phyloP scores from a whole-genome alignment of 2,113 vertebrate genomes.

The Syngnathus scovelli region DNA sequence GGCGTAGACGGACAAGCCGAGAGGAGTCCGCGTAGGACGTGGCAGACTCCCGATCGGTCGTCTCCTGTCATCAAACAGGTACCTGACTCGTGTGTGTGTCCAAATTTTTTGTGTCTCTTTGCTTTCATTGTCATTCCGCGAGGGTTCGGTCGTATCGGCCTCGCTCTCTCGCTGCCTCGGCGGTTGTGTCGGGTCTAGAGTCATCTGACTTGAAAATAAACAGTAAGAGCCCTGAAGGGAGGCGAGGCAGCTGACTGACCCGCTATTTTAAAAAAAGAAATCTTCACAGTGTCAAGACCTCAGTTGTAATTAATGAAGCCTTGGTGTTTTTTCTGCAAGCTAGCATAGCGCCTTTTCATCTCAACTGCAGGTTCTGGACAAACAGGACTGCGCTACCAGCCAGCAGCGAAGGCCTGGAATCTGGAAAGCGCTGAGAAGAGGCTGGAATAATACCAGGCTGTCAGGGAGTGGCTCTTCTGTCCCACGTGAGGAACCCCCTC shows the following conservation, averaged over 20 bases:
- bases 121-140: constrained; percentile 54
- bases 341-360: background rate
- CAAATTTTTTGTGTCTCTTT: too few species aligned
- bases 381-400: constrained; percentile 10
- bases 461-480: constrained; percentile 28
- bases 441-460: constrained; percentile 44
- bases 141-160: constrained; percentile 47
- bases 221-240: constrained; percentile 38
- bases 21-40: constrained; percentile 37
- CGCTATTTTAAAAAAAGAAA: constrained; percentile 24
- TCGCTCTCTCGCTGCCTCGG: constrained; percentile 41
- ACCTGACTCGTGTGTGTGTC: constrained; percentile 11
- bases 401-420: constrained; percentile 24
- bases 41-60: constrained; percentile 25
- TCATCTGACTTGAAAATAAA: constrained; percentile 61
- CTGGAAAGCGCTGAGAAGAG: constrained; percentile 48
- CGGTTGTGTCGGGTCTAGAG: constrained; percentile 46
- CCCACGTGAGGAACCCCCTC: constrained; percentile 17
- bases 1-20: constrained; percentile 18
- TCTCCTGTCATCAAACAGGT: constrained; percentile 42
- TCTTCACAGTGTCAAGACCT: constrained; percentile 16
- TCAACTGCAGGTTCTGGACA: constrained; percentile 52
- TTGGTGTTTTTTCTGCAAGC: constrained; percentile 6
- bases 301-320: background rate
- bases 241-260: constrained; percentile 46